Percentiles rank a stretch among this genome's conserved stretches.
phyloP scores from a whole-genome alignment of 2,888 invertebrate species.

The Gasteruption jaculator region DNA sequence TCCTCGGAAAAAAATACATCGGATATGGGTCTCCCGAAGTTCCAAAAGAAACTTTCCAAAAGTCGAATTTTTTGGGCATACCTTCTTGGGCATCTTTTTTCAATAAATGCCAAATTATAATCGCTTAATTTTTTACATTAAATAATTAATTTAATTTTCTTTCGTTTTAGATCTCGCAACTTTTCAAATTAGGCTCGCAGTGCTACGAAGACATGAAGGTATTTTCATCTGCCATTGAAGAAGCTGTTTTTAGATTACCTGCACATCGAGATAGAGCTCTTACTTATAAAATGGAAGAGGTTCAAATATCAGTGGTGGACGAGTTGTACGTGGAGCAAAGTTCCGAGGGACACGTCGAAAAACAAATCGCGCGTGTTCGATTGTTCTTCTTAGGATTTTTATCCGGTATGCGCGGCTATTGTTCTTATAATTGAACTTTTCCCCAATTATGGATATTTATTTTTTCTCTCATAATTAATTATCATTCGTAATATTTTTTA shows the following conservation, averaged over 20 bases:
- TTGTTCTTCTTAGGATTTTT: slow-evolving; percentile 95
- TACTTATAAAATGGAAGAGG: slow-evolving; percentile 93
- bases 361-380: slow-evolving; percentile 91
- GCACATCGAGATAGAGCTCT: slow-evolving; percentile 86
- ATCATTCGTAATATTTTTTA: slow-evolving; percentile 3
- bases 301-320: slow-evolving; percentile 90
- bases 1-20: too few relatives aligned
- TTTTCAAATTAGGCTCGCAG: slow-evolving; percentile 92
- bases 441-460: slow-evolving; percentile 2
- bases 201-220: slow-evolving; percentile 85
- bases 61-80: too few relatives aligned
- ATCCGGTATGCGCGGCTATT: slow-evolving; percentile 59
- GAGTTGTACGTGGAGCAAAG: slow-evolving; percentile 88
- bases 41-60: too few relatives aligned
- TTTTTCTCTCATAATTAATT: slow-evolving; percentile 1
- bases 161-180: slow-evolving; percentile 71
- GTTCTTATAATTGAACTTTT: neutral
- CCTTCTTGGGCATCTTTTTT: too few relatives aligned
- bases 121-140: neutral
- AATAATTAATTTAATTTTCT: slow-evolving; percentile 1
- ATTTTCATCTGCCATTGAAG: slow-evolving; percentile 88
- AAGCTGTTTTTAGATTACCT: slow-evolving; percentile 80
- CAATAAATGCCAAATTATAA: too few relatives aligned
- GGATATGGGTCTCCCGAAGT: too few relatives aligned
- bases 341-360: slow-evolving; percentile 74